Conservation (phyloP, 2,797 vertebrate genomes). For the Protonibea diacanthus region DNA sequence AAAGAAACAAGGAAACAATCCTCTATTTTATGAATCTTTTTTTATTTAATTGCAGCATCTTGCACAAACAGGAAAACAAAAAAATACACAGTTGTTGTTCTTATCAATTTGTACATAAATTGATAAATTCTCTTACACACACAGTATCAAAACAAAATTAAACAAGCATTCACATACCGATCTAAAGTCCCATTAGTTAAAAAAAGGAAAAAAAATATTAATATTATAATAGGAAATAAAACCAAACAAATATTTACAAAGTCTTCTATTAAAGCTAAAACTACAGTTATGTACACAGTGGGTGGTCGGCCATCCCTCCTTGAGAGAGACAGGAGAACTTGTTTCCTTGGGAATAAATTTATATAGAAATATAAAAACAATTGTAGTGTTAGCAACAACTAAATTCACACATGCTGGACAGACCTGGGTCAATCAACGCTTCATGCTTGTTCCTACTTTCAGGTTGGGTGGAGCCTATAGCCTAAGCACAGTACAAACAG, state of each 20-base stretch:
- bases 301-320: conserved; percentile 53
- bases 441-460: conserved; percentile 7
- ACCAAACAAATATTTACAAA: conserved; percentile 83
- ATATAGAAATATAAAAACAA: conserved; percentile 25
- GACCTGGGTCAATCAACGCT: not conserved
- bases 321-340: conserved; percentile 70
- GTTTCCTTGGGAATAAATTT: conserved; percentile 58
- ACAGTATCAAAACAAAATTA: conserved; percentile 77
- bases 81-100: conserved; percentile 73
- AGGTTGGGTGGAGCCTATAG: not conserved
- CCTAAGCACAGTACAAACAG: not conserved
- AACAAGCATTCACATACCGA: conserved; percentile 66
- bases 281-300: conserved; percentile 80
- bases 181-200: conserved; percentile 80
- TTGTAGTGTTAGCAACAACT: conserved; percentile 52
- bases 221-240: conserved; percentile 73
- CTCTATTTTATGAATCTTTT: conserved; percentile 64
- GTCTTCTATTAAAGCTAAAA: conserved; percentile 62
- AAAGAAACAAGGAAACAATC: not conserved
- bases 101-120: conserved; percentile 66
- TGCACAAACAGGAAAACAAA: conserved; percentile 71
- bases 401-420: not conserved
- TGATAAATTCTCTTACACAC: conserved; percentile 65
- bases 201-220: conserved; percentile 73
- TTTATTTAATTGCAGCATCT: conserved; percentile 70